A percentile compares a stretch with the other conserved stretches of the same genome.
These are phyloP conservation scores for Trissolcus japonicus DNA, from an alignment of 2,888 invertebrate species.

Conservation along the genomic window DNA sequence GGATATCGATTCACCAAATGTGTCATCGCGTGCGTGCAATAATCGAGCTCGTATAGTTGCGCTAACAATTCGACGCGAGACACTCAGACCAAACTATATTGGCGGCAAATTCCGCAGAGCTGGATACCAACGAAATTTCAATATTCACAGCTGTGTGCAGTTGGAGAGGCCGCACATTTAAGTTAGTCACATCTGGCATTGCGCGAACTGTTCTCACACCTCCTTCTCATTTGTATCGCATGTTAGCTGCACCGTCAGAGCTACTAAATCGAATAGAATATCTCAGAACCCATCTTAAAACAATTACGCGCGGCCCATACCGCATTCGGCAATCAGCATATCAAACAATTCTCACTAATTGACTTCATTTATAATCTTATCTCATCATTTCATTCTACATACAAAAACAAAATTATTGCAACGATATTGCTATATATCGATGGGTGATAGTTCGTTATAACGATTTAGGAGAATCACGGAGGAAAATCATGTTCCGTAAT, in stretches of 20 bases:
- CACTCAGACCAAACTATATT: conserved; percentile 28
- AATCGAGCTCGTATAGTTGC: conserved; percentile 46
- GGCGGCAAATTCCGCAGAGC: conserved; percentile 42
- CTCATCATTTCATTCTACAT: conserved; percentile 32
- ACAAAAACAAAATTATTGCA: too few relatives aligned
- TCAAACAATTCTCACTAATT: conserved; percentile 54
- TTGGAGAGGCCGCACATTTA: conserved; percentile 49
- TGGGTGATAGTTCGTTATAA: too few relatives aligned
- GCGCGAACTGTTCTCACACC: conserved; percentile 30
- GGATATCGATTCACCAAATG: conserved; percentile 35
- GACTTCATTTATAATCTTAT: conserved; percentile 51
- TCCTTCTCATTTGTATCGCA: conserved; percentile 40
- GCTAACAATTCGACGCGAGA: conserved; percentile 45
- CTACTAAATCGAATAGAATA: conserved; percentile 55
- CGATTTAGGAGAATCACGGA: too few relatives aligned
- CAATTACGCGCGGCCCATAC: conserved; percentile 48
- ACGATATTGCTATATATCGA: too few relatives aligned
- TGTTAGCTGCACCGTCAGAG: conserved; percentile 48
- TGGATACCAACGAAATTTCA: conserved; percentile 58
- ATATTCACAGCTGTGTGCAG: conserved; percentile 53
- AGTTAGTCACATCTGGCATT: conserved; percentile 58
- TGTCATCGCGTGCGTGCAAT: conserved; percentile 42
- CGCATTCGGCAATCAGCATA: conserved; percentile 53
- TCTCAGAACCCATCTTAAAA: conserved; percentile 49
- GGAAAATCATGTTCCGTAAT: too few relatives aligned